A percentile compares a stretch with the other conserved stretches of the same genome.
Conservation (phyloP, 2,888 invertebrate species). For the Cheilosia impressa region DNA sequence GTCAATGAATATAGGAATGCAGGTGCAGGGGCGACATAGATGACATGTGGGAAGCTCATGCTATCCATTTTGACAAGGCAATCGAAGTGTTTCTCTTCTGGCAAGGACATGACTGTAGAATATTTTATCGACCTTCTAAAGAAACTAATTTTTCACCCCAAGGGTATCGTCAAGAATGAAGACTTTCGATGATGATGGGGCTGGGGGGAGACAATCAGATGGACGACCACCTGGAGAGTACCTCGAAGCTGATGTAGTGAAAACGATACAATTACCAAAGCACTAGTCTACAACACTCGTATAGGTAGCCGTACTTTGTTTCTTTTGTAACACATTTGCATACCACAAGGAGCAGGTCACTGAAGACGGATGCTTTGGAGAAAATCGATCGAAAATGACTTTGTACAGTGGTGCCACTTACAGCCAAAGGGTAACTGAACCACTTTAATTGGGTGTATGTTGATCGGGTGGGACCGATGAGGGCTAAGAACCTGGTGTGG, state of each 20-base stretch:
- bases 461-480: background rate
- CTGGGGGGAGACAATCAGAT: background rate
- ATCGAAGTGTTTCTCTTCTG: conserved; percentile 7
- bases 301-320: conserved; percentile 2
- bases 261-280: conserved; percentile 10
- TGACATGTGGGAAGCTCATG: background rate
- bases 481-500: too few relatives aligned
- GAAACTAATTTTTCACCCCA: conserved; percentile 38
- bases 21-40: background rate
- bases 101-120: conserved; percentile 26
- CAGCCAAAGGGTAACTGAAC: background rate
- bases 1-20: conserved; percentile 36
- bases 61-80: conserved; percentile 9
- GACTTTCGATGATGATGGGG: background rate
- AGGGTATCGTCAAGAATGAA: conserved; percentile 17
- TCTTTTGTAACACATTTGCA: background rate
- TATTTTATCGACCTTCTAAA: conserved; percentile 1
- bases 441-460: background rate
- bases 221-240: conserved; percentile 17
- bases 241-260: conserved; percentile 10
- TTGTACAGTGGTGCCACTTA: conserved; percentile 10
- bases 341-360: conserved; percentile 21
- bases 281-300: background rate
- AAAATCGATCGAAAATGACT: background rate
- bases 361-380: background rate